phyloP scores from a whole-genome alignment of 2,888 invertebrate genomes.

The Gymnocheta viridis region DNA sequence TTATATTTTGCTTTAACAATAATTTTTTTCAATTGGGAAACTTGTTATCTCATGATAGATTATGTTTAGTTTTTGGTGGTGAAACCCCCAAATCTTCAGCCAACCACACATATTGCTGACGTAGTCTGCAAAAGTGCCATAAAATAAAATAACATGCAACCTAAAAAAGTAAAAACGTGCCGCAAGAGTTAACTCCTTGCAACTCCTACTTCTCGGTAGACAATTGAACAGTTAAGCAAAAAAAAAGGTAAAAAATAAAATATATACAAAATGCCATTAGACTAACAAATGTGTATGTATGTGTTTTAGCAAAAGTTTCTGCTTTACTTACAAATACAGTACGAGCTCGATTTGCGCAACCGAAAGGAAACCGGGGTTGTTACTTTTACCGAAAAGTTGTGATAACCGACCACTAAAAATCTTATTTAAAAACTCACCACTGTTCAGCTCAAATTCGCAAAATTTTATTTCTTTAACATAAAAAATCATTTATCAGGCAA shows the following conservation, averaged over 20 bases:
- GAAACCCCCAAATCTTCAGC: no score
- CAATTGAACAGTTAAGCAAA: not conserved
- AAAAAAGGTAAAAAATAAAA: not conserved
- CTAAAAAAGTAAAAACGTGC: slow-evolving; percentile 33
- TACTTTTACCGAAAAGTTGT: no score
- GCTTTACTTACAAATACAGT: not conserved
- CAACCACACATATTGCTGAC: not conserved
- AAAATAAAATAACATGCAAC: not conserved
- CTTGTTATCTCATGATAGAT: not conserved
- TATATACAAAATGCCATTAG: not conserved
- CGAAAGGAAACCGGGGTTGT: no score
- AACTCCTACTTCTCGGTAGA: not conserved
- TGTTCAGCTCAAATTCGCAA: no score
- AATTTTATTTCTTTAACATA: no score
- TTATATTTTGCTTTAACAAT: not conserved
- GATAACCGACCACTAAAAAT: no score
- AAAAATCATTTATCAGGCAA: no score
- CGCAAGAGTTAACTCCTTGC: slow-evolving; percentile 17
- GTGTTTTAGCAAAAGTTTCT: slow-evolving; percentile 21
- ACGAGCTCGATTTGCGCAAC: no score
- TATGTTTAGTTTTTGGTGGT: not conserved
- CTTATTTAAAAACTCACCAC: no score
- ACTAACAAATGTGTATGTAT: slow-evolving; percentile 1
- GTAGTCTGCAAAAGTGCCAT: not conserved
- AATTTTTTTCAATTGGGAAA: not conserved